A percentile compares a stretch with the other conserved stretches of the same genome.
phyloP scores from a whole-genome alignment of 2,113 vertebrate species.

The Anarhynchus alexandrinus region DNA sequence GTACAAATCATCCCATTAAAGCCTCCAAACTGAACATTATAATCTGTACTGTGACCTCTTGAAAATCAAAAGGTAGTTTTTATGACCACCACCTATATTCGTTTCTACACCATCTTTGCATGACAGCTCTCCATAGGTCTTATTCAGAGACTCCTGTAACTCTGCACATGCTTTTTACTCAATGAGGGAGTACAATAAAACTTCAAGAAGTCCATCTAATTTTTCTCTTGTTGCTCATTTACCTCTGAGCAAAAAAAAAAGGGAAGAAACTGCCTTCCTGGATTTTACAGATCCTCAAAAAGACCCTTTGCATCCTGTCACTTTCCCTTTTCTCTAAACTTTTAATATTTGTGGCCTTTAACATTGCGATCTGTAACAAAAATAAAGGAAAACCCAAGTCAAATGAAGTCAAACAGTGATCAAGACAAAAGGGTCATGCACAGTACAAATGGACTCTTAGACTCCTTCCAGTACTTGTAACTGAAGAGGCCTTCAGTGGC shows the following conservation, averaged over 20 bases:
- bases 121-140: not conserved
- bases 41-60: not conserved
- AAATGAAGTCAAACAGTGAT: not conserved
- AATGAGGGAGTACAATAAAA: not conserved
- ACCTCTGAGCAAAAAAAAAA: not conserved
- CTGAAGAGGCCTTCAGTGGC: not conserved
- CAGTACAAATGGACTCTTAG: not conserved
- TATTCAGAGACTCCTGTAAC: not conserved
- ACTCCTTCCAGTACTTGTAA: not conserved
- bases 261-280: not conserved
- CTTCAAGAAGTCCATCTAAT: not conserved
- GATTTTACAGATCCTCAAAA: not conserved
- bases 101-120: not conserved
- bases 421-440: conserved; percentile 1
- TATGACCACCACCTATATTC: not conserved
- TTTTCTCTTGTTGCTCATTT: not conserved
- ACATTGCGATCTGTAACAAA: not conserved
- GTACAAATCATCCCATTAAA: conserved; percentile 38
- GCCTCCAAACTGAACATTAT: conserved; percentile 7
- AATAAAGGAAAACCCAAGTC: not conserved
- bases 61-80: conserved; percentile 3
- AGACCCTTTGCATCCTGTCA: not conserved
- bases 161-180: not conserved
- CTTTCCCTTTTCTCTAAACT: not conserved
- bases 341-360: not conserved